phyloP scores from a whole-genome alignment of 2,113 vertebrate genomes.

The Chelonoidis abingdonii region DNA sequence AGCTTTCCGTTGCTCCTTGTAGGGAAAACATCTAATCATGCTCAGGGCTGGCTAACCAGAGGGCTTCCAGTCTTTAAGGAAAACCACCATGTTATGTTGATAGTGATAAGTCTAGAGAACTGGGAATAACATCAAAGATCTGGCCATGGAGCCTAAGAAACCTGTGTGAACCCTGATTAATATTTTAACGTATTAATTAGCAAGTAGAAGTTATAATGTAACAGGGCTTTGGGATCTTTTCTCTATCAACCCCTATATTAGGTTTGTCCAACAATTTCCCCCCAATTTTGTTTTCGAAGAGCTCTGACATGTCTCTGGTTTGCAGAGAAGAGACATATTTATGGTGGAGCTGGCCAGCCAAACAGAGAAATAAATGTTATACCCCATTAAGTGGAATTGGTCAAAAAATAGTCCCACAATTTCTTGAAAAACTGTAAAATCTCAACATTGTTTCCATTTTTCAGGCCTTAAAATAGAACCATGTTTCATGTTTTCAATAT shows the following conservation, averaged over 20 bases:
- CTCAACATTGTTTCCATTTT: background rate
- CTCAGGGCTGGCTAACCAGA: background rate
- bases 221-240: background rate
- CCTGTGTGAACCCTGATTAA: background rate
- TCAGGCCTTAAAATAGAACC: fast-evolving
- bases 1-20: background rate
- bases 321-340: background rate
- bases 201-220: background rate
- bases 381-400: no score
- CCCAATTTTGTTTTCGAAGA: background rate
- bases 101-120: background rate
- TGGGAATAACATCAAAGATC: background rate
- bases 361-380: no score
- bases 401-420: background rate
- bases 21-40: background rate
- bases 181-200: background rate
- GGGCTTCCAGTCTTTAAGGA: background rate
- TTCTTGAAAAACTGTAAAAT: background rate
- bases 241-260: background rate
- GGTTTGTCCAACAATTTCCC: no score
- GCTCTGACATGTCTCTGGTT: background rate
- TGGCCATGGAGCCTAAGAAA: background rate
- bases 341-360: no score
- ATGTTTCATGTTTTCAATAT: background rate
- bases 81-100: background rate